These are phyloP conservation scores for Thecocarcelia acutangulata DNA, from an alignment of 2,888 invertebrate species.

Conservation along the genomic window DNA sequence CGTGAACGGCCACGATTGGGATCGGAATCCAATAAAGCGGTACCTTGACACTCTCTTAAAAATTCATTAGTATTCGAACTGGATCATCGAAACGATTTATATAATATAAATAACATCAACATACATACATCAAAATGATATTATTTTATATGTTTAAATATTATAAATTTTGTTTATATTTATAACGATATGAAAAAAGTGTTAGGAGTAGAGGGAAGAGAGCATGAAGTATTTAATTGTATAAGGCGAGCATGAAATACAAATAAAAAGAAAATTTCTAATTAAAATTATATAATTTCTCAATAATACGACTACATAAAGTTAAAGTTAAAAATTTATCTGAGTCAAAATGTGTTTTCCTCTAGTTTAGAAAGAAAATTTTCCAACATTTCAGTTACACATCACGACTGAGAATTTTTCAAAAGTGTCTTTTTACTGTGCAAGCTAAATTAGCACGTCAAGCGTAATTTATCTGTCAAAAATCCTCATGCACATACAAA, in stretches of 20 bases:
- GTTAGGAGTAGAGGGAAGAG: not conserved
- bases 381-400: too few relatives aligned
- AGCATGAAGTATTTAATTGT: slow-evolving; percentile 10
- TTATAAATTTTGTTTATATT: slow-evolving; percentile 56
- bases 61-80: slow-evolving; percentile 93
- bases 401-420: too few relatives aligned
- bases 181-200: slow-evolving; percentile 40
- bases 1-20: slow-evolving; percentile 82
- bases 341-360: too few relatives aligned
- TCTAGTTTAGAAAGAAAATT: too few relatives aligned
- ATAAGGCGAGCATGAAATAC: slow-evolving; percentile 30
- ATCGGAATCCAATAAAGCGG: slow-evolving; percentile 82
- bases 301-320: not conserved
- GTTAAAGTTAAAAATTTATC: too few relatives aligned
- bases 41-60: slow-evolving; percentile 86
- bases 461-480: too few relatives aligned
- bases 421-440: too few relatives aligned
- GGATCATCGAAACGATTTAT: slow-evolving; percentile 69
- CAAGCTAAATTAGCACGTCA: too few relatives aligned
- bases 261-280: slow-evolving; percentile 2
- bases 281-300: slow-evolving; percentile 26
- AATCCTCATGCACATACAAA: too few relatives aligned
- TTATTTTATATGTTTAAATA: slow-evolving; percentile 62
- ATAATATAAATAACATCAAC: slow-evolving; percentile 68
- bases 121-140: slow-evolving; percentile 63